These are phyloP conservation scores for Fopius arisanus DNA, from an alignment of 1,140 invertebrate genomes.

Conservation along the genomic window DNA sequence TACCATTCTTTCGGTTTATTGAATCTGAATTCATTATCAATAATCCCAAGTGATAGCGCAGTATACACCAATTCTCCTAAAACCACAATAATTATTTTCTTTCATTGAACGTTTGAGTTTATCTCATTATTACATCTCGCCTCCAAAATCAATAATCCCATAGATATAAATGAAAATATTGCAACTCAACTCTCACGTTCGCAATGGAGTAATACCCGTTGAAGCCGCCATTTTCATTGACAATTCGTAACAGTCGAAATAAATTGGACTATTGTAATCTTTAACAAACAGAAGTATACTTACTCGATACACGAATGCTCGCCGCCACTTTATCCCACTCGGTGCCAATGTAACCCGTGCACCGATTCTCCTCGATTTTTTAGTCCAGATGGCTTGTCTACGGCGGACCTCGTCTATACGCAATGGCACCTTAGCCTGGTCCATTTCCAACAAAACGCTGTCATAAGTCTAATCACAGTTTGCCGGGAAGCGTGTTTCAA, in stretches of 20 bases:
- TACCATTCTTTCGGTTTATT: background rate
- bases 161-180: no score
- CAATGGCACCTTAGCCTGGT: background rate
- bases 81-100: background rate
- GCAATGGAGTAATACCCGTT: background rate
- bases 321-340: no score
- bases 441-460: background rate
- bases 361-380: no score
- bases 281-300: background rate
- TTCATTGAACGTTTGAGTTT: no score
- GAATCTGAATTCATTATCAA: background rate
- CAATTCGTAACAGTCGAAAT: background rate
- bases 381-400: no score
- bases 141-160: no score
- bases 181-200: background rate
- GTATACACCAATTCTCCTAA: background rate
- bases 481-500: background rate
- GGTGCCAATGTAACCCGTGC: no score
- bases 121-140: no score
- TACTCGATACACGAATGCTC: no score
- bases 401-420: background rate
- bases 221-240: background rate
- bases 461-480: background rate
- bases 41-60: background rate
- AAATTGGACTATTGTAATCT: background rate